Evolutionary conservation across 2,888 invertebrate species (phyloP).

Genomic region (Rhimphoctona megacephalus): DNA sequence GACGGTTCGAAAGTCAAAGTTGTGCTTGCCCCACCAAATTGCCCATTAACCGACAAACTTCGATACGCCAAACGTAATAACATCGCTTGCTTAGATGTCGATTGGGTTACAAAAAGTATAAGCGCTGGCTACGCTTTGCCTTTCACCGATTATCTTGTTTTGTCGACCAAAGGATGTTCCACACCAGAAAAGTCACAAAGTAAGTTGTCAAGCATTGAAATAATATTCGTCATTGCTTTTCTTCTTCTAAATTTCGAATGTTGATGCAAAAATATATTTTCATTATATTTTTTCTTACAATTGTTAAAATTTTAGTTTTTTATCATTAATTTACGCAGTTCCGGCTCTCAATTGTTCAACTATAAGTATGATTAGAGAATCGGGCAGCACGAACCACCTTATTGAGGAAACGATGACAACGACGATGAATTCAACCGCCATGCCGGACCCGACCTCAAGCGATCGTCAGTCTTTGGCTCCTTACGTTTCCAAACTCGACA

Average conservation of each 20-base stretch:
- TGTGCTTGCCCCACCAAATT: conserved; percentile 84
- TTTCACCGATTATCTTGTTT: conserved; percentile 86
- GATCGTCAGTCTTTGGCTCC: conserved; percentile 64
- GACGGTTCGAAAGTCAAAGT: conserved; percentile 86
- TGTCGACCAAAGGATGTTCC: conserved; percentile 87
- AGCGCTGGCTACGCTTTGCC: conserved; percentile 90
- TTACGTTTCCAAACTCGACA: conserved; percentile 74
- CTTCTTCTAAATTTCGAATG: background rate
- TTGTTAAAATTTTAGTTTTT: background rate
- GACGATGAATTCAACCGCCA: conserved; percentile 68
- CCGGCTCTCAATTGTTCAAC: conserved; percentile 85
- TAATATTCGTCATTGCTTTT: background rate
- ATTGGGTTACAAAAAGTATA: conserved; percentile 94
- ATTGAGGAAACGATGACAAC: conserved; percentile 79
- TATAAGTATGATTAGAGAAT: conserved; percentile 84
- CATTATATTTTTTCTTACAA: background rate
- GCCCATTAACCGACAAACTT: conserved; percentile 89
- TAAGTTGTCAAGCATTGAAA: conserved; percentile 49
- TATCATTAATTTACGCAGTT: conserved; percentile 56
- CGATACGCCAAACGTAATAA: conserved; percentile 87
- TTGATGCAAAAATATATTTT: background rate
- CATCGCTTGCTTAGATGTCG: conserved; percentile 90
- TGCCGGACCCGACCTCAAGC: background rate
- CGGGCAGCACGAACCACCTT: conserved; percentile 63
- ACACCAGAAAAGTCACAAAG: conserved; percentile 88